phyloP scores from a whole-genome alignment of 2,888 invertebrate species.

The Ypsolopha sequella region DNA sequence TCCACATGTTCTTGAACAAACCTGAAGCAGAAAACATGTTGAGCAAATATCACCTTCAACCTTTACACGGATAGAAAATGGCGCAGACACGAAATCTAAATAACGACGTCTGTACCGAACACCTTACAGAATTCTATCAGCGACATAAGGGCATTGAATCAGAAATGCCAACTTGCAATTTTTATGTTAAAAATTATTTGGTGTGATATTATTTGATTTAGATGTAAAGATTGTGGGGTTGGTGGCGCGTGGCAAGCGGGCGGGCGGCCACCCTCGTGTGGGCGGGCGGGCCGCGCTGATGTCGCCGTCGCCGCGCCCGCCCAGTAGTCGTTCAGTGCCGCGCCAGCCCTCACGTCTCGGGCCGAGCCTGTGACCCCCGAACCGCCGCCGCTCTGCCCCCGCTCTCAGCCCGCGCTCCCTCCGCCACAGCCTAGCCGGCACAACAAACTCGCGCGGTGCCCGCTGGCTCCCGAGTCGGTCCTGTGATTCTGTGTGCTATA shows the following conservation, averaged over 20 bases:
- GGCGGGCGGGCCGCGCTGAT: slow-evolving; percentile 22
- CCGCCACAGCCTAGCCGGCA: slow-evolving; percentile 23
- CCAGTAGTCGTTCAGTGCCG: slow-evolving; percentile 52
- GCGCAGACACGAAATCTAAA: background rate
- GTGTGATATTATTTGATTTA: slow-evolving; percentile 37
- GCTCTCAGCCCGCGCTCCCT: slow-evolving; percentile 12
- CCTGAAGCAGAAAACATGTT: background rate
- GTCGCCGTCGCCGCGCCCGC: slow-evolving; percentile 19
- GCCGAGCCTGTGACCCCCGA: slow-evolving; percentile 3
- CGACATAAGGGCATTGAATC: background rate
- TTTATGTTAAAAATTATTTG: slow-evolving; percentile 16
- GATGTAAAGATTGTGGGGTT: slow-evolving; percentile 52
- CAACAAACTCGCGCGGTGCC: slow-evolving; percentile 36
- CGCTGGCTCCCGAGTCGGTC: slow-evolving; percentile 2
- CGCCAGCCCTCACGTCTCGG: slow-evolving; percentile 51
- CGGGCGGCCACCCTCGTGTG: slow-evolving; percentile 30
- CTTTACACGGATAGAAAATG: background rate
- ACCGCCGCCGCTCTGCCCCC: slow-evolving; percentile 9
- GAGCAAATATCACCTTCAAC: background rate
- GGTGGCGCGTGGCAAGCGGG: slow-evolving; percentile 32
- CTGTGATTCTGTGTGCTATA: slow-evolving; percentile 36
- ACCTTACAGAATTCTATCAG: background rate
- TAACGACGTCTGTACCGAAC: background rate
- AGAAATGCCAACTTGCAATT: slow-evolving; percentile 6
- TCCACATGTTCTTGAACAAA: background rate